These are phyloP conservation scores for Synergus umbraculus DNA, from an alignment of 2,888 invertebrate genomes.

Conservation along the genomic window DNA sequence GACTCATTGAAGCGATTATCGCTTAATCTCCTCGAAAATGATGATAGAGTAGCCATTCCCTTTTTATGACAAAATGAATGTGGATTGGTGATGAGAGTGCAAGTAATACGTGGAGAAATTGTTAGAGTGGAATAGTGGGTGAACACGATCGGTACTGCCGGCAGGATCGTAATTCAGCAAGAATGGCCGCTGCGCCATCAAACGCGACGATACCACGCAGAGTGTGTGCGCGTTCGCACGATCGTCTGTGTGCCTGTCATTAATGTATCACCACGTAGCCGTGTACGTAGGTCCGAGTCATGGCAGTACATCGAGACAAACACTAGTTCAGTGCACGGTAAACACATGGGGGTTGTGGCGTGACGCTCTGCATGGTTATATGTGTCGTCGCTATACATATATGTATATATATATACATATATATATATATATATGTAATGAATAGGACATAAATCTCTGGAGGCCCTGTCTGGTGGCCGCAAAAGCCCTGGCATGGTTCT, in stretches of 20 bases:
- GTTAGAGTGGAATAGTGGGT: constrained; percentile 62
- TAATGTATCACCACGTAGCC: constrained; percentile 68
- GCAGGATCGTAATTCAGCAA: constrained; percentile 70
- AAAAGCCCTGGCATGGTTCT: constrained; percentile 39
- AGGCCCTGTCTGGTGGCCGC: constrained; percentile 54
- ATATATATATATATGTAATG: constrained; percentile 60
- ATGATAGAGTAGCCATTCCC: constrained; percentile 1
- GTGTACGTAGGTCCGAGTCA: constrained; percentile 12
- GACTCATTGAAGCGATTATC: constrained; percentile 16
- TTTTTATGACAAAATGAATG: constrained; percentile 27
- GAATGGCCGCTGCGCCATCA: constrained; percentile 68
- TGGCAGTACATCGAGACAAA: constrained; percentile 47
- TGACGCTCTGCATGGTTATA: constrained; percentile 49
- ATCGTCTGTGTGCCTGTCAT: constrained; percentile 65
- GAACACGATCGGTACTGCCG: constrained; percentile 47
- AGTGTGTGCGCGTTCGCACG: constrained; percentile 48
- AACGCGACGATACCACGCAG: constrained; percentile 64
- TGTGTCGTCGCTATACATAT: constrained; percentile 56
- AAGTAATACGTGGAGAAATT: constrained; percentile 60
- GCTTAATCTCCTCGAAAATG: constrained; percentile 30
- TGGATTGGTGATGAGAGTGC: not conserved
- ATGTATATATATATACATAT: too few relatives aligned
- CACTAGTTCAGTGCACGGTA: constrained; percentile 55
- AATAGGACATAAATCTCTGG: constrained; percentile 74
- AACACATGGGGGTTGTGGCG: constrained; percentile 62